Percentiles rank a stretch among this genome's conserved stretches.
Conservation (phyloP, 2,113 vertebrate genomes). For the Serinus canaria region DNA sequence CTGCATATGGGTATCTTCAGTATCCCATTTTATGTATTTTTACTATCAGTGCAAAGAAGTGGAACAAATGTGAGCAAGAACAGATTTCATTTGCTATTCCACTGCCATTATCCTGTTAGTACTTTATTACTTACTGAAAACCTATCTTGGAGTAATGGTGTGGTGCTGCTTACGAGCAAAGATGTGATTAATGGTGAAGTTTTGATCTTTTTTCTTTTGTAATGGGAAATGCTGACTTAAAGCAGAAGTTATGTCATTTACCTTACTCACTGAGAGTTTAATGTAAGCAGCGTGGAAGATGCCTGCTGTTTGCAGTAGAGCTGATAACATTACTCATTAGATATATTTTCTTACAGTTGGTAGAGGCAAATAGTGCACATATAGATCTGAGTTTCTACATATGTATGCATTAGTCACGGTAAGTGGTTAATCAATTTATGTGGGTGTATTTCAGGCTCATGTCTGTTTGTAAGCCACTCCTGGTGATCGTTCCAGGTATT, state of each 20-base stretch:
- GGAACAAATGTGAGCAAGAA: conserved; percentile 54
- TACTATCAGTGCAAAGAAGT: conserved; percentile 48
- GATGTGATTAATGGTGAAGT: conserved; percentile 43
- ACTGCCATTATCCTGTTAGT: conserved; percentile 54
- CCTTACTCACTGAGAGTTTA: background rate
- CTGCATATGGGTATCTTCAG: conserved; percentile 8
- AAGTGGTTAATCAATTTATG: background rate
- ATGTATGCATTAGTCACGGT: background rate
- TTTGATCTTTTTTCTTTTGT: conserved; percentile 32
- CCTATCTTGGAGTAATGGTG: conserved; percentile 24
- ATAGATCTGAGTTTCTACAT: background rate
- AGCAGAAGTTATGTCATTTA: conserved; percentile 32
- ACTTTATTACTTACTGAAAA: conserved; percentile 45
- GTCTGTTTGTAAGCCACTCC: background rate
- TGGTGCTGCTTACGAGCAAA: conserved; percentile 2
- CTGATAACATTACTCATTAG: background rate
- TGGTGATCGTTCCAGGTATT: background rate
- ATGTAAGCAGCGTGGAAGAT: background rate
- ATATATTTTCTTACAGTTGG: background rate
- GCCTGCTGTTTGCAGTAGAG: background rate
- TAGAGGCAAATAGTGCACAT: background rate
- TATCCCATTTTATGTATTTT: conserved; percentile 48
- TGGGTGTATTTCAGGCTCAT: background rate
- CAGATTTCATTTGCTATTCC: conserved; percentile 43
- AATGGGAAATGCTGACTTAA: background rate